Percentiles rank a stretch among this genome's conserved stretches.
These are phyloP conservation scores for Colletes latitarsis DNA, from an alignment of 1,140 invertebrate species.

Conservation along the genomic window DNA sequence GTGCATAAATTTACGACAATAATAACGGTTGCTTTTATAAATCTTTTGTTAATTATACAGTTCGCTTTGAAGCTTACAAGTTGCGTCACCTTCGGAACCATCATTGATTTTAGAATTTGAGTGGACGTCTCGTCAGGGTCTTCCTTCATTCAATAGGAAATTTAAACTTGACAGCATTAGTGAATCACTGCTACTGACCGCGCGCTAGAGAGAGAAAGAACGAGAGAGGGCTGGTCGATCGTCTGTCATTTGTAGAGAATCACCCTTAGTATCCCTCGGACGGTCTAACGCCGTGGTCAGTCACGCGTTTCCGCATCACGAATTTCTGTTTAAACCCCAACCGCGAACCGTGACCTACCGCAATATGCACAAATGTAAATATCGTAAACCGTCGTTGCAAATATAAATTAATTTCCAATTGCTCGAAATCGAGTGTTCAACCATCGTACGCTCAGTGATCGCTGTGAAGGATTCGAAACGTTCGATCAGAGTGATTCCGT, in stretches of 20 bases:
- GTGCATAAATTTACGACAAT: no score
- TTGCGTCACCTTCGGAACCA: background rate
- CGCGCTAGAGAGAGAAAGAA: constrained; percentile 47
- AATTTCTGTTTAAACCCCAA: background rate
- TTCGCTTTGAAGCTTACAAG: no score
- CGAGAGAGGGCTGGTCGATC: constrained; percentile 57
- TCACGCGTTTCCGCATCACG: constrained; percentile 63
- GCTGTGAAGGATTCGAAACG: no score
- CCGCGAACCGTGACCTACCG: background rate
- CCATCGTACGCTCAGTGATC: no score
- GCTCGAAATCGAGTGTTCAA: no score
- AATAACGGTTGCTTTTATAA: no score
- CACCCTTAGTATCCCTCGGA: constrained; percentile 70
- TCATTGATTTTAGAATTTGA: constrained; percentile 26
- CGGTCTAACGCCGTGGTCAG: constrained; percentile 66
- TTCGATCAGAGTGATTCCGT: no score
- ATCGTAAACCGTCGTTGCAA: background rate
- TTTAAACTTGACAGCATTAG: constrained; percentile 32
- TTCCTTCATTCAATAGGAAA: constrained; percentile 39
- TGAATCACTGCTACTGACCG: constrained; percentile 68
- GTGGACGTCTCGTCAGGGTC: constrained; percentile 4
- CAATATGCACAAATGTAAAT: constrained; percentile 30
- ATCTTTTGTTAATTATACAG: no score
- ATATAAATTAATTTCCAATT: background rate
- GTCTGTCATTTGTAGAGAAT: constrained; percentile 77